phyloP scores from a whole-genome alignment of 2,797 vertebrate genomes.

The Odontamblyopus rebecca region DNA sequence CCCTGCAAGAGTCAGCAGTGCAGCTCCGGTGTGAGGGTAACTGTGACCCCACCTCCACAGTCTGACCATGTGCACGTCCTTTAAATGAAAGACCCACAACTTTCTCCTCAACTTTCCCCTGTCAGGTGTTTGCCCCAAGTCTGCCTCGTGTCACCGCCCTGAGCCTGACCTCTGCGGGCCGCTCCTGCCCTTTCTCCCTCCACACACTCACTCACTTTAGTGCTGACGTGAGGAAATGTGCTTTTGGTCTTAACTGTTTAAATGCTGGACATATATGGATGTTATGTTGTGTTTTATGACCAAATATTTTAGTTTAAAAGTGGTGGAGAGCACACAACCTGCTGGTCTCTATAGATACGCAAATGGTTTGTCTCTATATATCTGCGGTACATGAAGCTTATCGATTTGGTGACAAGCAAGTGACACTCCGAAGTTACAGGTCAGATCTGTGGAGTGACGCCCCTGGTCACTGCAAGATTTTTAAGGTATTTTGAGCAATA shows the following conservation, averaged over 20 bases:
- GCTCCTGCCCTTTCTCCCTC: conserved; percentile 3
- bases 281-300: neutral
- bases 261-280: neutral
- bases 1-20: conserved; percentile 69
- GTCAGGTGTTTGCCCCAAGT: conserved; percentile 23
- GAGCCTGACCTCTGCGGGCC: neutral
- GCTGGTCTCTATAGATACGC: no score
- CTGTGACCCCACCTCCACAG: conserved; percentile 55
- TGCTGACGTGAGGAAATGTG: conserved; percentile 4
- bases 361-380: no score
- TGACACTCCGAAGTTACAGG: no score
- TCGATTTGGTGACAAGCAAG: no score
- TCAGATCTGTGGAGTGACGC: no score
- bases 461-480: no score
- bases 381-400: no score
- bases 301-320: neutral
- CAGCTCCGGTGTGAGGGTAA: conserved; percentile 76
- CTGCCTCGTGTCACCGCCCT: neutral
- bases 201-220: conserved; percentile 3
- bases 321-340: no score
- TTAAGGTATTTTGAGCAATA: no score
- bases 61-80: conserved; percentile 29
- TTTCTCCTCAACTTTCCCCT: conserved; percentile 35
- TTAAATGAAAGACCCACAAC: conserved; percentile 37
- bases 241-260: neutral